Conservation (phyloP, 2,888 invertebrate genomes). For the Parascotia fuliginaria region DNA sequence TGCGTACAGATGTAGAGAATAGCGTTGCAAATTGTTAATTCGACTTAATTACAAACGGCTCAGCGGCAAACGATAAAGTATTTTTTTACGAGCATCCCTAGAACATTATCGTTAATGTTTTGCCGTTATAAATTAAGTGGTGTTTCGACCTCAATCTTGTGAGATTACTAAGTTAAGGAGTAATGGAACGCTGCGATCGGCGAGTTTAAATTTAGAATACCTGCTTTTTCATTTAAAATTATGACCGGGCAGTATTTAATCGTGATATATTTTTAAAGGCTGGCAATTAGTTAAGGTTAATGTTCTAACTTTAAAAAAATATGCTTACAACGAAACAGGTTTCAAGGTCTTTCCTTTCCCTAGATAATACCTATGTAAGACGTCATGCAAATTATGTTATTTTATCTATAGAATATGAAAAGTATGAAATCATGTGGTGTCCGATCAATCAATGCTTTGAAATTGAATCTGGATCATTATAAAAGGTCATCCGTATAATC, state of each 20-base stretch:
- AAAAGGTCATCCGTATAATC: no score
- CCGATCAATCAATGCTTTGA: no score
- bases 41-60: slow-evolving; percentile 73
- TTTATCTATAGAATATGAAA: no score
- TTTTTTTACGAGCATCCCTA: slow-evolving; percentile 70
- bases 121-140: slow-evolving; percentile 73
- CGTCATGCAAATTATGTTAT: no score
- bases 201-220: slow-evolving; percentile 28
- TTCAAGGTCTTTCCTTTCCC: no score
- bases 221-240: not conserved
- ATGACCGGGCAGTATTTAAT: not conserved
- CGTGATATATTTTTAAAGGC: not conserved
- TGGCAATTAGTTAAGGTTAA: no score
- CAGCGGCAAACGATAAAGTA: slow-evolving; percentile 67
- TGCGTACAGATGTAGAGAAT: slow-evolving; percentile 63
- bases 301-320: no score
- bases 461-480: no score
- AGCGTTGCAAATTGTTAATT: slow-evolving; percentile 76
- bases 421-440: no score
- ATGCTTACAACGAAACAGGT: no score
- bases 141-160: slow-evolving; percentile 53
- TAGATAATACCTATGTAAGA: no score
- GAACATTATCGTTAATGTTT: slow-evolving; percentile 72
- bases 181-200: slow-evolving; percentile 39
- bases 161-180: slow-evolving; percentile 41